A percentile compares a stretch with the other conserved stretches of the same genome.
Conservation (phyloP, 2,113 vertebrate species). For the Eulemur macaco region DNA sequence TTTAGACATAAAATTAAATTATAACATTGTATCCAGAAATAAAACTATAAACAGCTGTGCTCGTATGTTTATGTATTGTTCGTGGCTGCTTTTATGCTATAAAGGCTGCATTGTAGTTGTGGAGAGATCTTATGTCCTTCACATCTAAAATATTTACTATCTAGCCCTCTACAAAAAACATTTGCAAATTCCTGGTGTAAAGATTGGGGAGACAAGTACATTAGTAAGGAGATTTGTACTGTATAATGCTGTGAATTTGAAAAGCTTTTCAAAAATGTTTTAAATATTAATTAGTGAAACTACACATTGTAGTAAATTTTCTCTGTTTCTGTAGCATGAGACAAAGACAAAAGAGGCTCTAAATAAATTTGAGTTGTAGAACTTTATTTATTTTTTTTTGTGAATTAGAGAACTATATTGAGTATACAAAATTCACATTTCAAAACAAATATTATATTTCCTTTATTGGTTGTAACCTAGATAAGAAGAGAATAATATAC, state of each 20-base stretch:
- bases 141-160: neutral
- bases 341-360: neutral
- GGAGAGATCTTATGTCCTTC: neutral
- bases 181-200: neutral
- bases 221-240: neutral
- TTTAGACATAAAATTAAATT: no score
- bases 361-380: neutral
- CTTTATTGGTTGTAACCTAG: neutral
- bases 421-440: neutral
- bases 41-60: neutral
- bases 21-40: neutral
- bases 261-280: neutral
- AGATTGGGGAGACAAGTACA: neutral
- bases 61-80: neutral
- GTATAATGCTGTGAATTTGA: neutral
- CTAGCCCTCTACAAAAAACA: neutral
- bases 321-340: neutral
- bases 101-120: neutral
- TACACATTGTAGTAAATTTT: neutral
- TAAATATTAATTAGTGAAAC: neutral
- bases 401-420: neutral
- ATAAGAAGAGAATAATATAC: neutral
- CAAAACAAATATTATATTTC: slow-evolving; percentile 21
- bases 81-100: neutral
- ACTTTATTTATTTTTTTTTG: no score